A percentile compares a stretch with the other conserved stretches of the same genome.
Evolutionary conservation across 1,140 invertebrate species (phyloP).

Genomic region (Aplysia californica): DNA sequence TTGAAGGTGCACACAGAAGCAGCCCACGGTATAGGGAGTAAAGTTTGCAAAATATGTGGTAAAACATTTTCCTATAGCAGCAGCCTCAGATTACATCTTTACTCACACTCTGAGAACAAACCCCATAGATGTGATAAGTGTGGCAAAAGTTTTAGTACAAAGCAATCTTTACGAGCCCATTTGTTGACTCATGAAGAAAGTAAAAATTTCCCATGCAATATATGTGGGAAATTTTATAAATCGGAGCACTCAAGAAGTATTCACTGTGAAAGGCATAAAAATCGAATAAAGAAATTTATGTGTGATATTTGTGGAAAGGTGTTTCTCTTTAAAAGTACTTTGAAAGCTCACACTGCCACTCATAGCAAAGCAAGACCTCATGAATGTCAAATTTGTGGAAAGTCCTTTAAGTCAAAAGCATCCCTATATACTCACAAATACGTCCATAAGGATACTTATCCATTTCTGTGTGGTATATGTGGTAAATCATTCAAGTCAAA

Average conservation of each 20-base stretch:
- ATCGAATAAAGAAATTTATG: constrained; percentile 2
- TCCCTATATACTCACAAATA: constrained; percentile 17
- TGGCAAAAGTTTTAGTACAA: constrained; percentile 83
- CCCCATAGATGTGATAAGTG: constrained; percentile 83
- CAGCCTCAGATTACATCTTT: constrained; percentile 83
- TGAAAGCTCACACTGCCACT: constrained; percentile 23
- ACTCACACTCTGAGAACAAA: constrained; percentile 85
- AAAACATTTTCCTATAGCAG: constrained; percentile 91
- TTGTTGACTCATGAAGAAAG: constrained; percentile 59
- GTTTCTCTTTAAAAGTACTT: constrained; percentile 4
- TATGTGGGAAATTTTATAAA: constrained; percentile 50
- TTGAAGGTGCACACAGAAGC: constrained; percentile 57
- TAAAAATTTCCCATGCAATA: constrained; percentile 43
- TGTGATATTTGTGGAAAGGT: constrained; percentile 33
- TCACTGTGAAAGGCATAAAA: constrained; percentile 15
- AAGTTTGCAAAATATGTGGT: constrained; percentile 52
- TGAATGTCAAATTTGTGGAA: constrained; percentile 23
- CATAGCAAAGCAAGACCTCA: constrained; percentile 32
- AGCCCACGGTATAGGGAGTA: constrained; percentile 47
- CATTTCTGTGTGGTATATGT: constrained; percentile 19
- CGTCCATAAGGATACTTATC: constrained; percentile 21
- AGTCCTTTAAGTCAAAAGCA: constrained; percentile 13
- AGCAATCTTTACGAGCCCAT: constrained; percentile 86
- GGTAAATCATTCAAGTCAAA: constrained; percentile 17
- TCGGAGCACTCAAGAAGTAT: constrained; percentile 5